Conservation (phyloP, 2,888 invertebrate genomes). For the Andrena marginata region DNA sequence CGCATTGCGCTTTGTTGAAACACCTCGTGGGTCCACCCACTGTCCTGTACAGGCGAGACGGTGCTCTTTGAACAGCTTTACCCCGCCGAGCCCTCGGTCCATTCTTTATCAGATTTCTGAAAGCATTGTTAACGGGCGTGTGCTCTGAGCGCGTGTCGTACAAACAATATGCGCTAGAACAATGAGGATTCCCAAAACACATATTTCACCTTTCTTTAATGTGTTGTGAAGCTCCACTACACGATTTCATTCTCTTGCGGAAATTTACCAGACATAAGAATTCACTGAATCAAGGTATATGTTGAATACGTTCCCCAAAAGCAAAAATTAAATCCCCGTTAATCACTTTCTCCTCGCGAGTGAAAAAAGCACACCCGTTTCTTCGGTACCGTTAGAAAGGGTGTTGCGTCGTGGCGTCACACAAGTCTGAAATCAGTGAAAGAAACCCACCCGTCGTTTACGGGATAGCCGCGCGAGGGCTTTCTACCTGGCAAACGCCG, state of each 20-base stretch:
- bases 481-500: slow-evolving; percentile 20
- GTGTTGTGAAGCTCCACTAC: background rate
- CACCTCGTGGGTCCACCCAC: slow-evolving; percentile 85
- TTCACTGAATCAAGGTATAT: too few species aligned
- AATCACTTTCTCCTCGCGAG: background rate
- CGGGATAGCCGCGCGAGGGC: background rate
- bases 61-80: slow-evolving; percentile 90
- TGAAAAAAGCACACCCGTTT: background rate
- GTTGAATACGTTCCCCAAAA: too few species aligned
- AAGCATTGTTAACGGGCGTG: slow-evolving; percentile 44
- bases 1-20: slow-evolving; percentile 85
- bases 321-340: background rate
- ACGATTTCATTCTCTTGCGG: too few species aligned
- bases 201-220: background rate
- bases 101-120: slow-evolving; percentile 73
- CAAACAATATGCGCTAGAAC: background rate
- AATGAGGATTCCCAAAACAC: background rate
- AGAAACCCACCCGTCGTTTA: background rate
- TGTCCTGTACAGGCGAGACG: slow-evolving; percentile 89
- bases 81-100: slow-evolving; percentile 85
- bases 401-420: background rate
- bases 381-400: background rate
- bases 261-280: too few species aligned
- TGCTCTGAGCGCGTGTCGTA: background rate
- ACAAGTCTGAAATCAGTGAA: slow-evolving; percentile 21